These are phyloP conservation scores for Pseudorhiza aurosa DNA, from an alignment of 30 jellyfish, hydroid and myxozoan genomes.

Conservation along the genomic window DNA sequence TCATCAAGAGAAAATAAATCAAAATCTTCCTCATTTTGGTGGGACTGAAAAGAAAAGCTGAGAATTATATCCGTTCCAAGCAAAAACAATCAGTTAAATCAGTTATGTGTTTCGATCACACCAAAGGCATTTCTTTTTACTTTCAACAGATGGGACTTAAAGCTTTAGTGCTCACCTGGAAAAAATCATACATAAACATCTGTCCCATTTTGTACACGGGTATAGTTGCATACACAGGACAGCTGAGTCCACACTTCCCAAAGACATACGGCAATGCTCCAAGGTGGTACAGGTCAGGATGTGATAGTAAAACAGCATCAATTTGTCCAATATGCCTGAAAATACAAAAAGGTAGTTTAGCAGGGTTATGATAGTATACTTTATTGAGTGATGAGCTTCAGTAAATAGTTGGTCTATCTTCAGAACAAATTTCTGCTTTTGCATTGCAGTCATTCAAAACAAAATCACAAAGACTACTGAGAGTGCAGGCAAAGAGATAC, in stretches of 20 bases:
- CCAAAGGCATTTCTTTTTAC: too few relatives aligned
- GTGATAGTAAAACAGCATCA: constrained; percentile 95
- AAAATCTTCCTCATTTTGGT: constrained; percentile 81
- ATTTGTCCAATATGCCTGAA: constrained; percentile 81
- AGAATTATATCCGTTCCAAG: not conserved
- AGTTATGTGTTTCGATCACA: not conserved
- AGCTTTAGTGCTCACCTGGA: constrained; percentile 91
- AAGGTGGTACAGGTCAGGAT: constrained; percentile 94
- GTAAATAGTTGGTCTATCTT: too few relatives aligned
- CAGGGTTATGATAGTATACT: too few relatives aligned
- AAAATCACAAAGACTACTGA: too few relatives aligned
- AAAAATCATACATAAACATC: constrained; percentile 94
- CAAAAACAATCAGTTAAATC: not conserved
- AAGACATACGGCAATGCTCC: constrained; percentile 97
- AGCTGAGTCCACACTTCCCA: constrained; percentile 90
- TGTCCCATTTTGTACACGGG: constrained; percentile 99
- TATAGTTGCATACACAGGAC: constrained; percentile 96
- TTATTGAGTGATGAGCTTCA: too few relatives aligned
- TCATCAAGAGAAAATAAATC: constrained; percentile 89
- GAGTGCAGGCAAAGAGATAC: not conserved
- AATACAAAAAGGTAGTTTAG: not conserved
- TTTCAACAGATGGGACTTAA: too few relatives aligned
- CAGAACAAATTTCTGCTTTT: too few relatives aligned
- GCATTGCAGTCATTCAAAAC: too few relatives aligned
- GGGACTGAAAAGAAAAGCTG: constrained; percentile 63